Evolutionary conservation across 2,113 vertebrate species (phyloP).

Genomic region (Podocnemis expansa): DNA sequence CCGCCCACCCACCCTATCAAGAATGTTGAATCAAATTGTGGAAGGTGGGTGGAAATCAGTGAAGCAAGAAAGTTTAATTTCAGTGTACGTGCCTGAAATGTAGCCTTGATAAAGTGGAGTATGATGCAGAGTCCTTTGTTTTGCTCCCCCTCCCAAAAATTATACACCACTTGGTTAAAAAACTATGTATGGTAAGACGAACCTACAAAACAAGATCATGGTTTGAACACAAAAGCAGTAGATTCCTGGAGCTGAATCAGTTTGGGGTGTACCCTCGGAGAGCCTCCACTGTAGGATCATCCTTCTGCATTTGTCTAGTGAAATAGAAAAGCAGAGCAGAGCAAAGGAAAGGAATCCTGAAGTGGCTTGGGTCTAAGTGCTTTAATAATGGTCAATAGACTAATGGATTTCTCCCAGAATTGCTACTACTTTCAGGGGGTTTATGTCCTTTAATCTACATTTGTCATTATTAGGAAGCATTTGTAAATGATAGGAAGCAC

Average conservation of each 20-base stretch:
- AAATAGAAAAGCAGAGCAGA: slow-evolving; percentile 11
- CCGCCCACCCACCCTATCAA: too few relatives aligned
- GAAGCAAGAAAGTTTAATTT: background rate
- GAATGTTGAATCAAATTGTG: slow-evolving; percentile 32
- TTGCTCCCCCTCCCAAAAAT: rapidly evolving
- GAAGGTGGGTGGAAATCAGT: slow-evolving; percentile 29
- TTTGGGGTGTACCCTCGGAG: background rate
- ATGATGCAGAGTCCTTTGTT: background rate
- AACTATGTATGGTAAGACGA: background rate
- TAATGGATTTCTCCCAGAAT: background rate
- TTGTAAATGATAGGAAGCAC: rapidly evolving
- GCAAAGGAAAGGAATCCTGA: background rate
- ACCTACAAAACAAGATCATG: background rate
- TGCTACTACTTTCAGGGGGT: background rate
- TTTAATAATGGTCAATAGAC: background rate
- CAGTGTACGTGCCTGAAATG: slow-evolving; percentile 34
- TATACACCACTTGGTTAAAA: rapidly evolving
- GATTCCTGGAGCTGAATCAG: background rate
- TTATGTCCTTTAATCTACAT: background rate
- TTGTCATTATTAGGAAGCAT: background rate
- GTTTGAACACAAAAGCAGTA: background rate
- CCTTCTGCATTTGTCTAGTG: background rate
- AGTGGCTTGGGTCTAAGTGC: background rate
- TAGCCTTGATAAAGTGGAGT: background rate
- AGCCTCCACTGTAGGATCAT: background rate